These are phyloP conservation scores for Enteromius radiatus DNA, from an alignment of 2,797 vertebrate genomes.

Conservation along the genomic window DNA sequence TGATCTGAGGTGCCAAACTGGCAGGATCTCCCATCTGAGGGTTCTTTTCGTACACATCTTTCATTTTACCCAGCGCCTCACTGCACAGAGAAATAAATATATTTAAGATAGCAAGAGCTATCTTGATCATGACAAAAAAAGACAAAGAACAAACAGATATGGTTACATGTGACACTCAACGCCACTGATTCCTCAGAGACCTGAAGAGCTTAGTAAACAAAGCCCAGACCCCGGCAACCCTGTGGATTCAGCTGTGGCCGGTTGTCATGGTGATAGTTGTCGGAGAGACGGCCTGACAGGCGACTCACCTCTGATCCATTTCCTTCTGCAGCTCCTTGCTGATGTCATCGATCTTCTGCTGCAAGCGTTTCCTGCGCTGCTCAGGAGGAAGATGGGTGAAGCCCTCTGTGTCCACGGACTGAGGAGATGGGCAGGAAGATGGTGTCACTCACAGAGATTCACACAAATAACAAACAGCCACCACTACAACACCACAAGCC, in stretches of 20 bases:
- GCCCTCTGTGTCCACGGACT: slow-evolving; percentile 85
- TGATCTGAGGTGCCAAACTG: slow-evolving; percentile 86
- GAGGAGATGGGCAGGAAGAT: slow-evolving; percentile 60
- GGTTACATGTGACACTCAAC: slow-evolving; percentile 54
- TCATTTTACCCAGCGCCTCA: slow-evolving; percentile 92
- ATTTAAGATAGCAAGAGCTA: slow-evolving; percentile 14
- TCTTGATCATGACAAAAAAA: slow-evolving; percentile 21
- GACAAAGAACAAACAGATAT: slow-evolving; percentile 40
- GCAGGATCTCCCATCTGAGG: slow-evolving; percentile 91
- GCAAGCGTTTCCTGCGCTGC: slow-evolving; percentile 87
- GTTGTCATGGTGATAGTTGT: slow-evolving; percentile 60
- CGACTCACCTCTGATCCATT: slow-evolving; percentile 86
- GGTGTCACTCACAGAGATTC: slow-evolving; percentile 41
- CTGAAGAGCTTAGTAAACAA: slow-evolving; percentile 66
- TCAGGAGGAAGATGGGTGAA: slow-evolving; percentile 88
- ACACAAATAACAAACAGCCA: slow-evolving; percentile 14
- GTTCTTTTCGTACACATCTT: slow-evolving; percentile 92
- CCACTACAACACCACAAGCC: slow-evolving; percentile 16
- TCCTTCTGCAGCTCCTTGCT: slow-evolving; percentile 88
- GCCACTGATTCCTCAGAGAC: slow-evolving; percentile 60
- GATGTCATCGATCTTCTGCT: slow-evolving; percentile 86
- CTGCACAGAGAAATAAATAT: slow-evolving; percentile 65
- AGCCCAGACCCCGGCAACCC: slow-evolving; percentile 51
- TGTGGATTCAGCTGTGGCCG: slow-evolving; percentile 23
- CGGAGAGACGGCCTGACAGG: slow-evolving; percentile 46